Conservation (phyloP, 64 coral and sea anemone species). For the Pocillopora verrucosa region DNA sequence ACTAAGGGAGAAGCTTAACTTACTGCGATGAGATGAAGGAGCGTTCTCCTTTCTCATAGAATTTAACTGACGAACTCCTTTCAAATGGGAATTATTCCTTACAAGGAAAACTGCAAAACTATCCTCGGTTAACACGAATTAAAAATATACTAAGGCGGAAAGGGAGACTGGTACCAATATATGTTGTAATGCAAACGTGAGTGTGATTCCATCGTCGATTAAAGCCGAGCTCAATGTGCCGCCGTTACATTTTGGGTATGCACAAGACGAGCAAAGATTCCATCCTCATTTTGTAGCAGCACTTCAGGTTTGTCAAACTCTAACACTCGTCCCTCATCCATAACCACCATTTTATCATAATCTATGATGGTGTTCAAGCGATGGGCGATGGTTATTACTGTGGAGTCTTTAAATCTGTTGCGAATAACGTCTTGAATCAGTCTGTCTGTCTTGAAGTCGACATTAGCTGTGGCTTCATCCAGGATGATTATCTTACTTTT, state of each 20-base stretch:
- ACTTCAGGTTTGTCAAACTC: conserved; percentile 56
- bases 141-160: no score
- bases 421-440: conserved; percentile 60
- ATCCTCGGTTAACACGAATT: no score
- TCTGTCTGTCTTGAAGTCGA: conserved; percentile 58
- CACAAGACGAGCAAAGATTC: conserved; percentile 55
- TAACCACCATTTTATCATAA: conserved; percentile 62
- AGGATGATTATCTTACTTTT: conserved; percentile 62
- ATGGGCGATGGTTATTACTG: conserved; percentile 75
- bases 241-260: neutral
- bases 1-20: no score
- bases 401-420: conserved; percentile 50
- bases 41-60: no score
- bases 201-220: no score
- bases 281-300: conserved; percentile 38
- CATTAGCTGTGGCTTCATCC: conserved; percentile 72
- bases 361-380: conserved; percentile 73
- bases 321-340: conserved; percentile 61
- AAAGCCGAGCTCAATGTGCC: neutral
- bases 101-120: no score
- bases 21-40: no score
- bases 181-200: no score
- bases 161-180: no score
- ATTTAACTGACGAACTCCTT: no score
- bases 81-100: no score